phyloP scores from a whole-genome alignment of 2,888 invertebrate genomes.

The Eremobia ochroleuca region DNA sequence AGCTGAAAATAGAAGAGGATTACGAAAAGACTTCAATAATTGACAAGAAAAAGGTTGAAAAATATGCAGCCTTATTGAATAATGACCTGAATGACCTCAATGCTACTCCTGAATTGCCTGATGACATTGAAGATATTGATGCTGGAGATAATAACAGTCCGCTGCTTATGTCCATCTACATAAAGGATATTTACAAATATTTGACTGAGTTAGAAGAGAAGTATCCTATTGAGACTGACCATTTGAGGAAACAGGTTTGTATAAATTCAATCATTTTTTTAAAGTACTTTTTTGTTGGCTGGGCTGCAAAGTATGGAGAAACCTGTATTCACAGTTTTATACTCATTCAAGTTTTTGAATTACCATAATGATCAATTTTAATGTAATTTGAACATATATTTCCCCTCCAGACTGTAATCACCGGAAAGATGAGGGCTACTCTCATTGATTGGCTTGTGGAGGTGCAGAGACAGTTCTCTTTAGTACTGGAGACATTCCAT shows the following conservation, averaged over 20 bases:
- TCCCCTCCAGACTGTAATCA: constrained; percentile 89
- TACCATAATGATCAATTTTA: not conserved
- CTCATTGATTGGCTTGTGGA: constrained; percentile 98
- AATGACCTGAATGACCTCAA: constrained; percentile 52
- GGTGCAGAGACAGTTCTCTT: constrained; percentile 96
- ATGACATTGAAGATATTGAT: constrained; percentile 94
- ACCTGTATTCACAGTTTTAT: not conserved
- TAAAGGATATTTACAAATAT: constrained; percentile 97
- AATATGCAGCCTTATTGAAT: constrained; percentile 51
- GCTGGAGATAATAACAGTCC: constrained; percentile 94
- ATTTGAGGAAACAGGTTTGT: constrained; percentile 92
- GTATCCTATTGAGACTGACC: constrained; percentile 92
- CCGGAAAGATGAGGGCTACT: constrained; percentile 96
- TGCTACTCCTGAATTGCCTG: constrained; percentile 74
- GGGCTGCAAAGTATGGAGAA: not conserved
- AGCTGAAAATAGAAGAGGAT: constrained; percentile 78
- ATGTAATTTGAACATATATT: not conserved
- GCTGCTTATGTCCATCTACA: constrained; percentile 95
- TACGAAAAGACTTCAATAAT: constrained; percentile 56
- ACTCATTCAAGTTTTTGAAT: no score
- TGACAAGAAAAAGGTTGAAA: constrained; percentile 63
- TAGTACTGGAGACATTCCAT: constrained; percentile 97
- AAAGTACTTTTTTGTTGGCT: not conserved
- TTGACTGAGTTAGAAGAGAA: constrained; percentile 94
- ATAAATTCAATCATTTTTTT: not conserved